These are phyloP conservation scores for Haliclona indistincta DNA, from an alignment of 37 sponge, comb jelly and placozoan species.

Conservation along the genomic window DNA sequence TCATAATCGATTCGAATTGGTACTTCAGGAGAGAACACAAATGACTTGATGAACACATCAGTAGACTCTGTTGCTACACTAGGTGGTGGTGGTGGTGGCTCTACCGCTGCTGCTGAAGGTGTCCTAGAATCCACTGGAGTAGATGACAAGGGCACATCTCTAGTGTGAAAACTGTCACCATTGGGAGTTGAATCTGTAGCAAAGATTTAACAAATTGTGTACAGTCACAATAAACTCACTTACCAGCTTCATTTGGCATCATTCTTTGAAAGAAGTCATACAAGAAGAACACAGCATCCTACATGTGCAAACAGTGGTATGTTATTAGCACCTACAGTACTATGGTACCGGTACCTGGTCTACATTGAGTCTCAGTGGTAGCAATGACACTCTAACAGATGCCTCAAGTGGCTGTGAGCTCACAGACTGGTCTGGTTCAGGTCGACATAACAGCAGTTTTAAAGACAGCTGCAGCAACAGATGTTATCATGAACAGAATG, in stretches of 20 bases:
- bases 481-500: background rate
- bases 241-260: no score
- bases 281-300: constrained; percentile 87
- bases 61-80: constrained; percentile 2
- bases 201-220: no score
- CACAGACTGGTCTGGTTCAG: background rate
- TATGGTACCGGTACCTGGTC: constrained; percentile 65
- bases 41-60: constrained; percentile 56
- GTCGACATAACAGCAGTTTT: constrained; percentile 56
- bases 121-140: no score
- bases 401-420: constrained; percentile 46
- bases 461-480: constrained; percentile 54
- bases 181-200: no score
- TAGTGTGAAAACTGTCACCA: no score
- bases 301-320: constrained; percentile 6
- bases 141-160: no score
- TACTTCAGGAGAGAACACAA: constrained; percentile 90
- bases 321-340: constrained; percentile 4
- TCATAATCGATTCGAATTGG: constrained; percentile 93
- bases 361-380: constrained; percentile 89
- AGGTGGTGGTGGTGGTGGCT: no score
- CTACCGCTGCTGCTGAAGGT: no score
- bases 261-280: constrained; percentile 77
- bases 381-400: constrained; percentile 70
- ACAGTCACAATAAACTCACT: no score